Percentiles rank a stretch among this genome's conserved stretches.
Evolutionary conservation across 2,888 invertebrate genomes (phyloP).

Genomic region (Rhynchonema sp.): DNA sequence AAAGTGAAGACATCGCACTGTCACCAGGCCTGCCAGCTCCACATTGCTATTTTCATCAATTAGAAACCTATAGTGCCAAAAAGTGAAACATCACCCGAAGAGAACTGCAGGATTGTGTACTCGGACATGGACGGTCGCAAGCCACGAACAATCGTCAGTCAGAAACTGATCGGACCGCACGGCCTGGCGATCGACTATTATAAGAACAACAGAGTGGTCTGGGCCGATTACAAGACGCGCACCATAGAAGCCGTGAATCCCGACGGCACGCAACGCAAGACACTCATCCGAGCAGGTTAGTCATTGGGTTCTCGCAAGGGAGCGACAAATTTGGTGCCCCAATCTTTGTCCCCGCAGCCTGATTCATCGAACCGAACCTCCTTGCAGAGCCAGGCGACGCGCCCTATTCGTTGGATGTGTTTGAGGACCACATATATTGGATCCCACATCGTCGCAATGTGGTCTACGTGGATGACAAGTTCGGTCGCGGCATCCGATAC

Average conservation of each 20-base stretch:
- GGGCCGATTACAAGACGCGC: conserved; percentile 82
- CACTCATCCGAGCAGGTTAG: conserved; percentile 25
- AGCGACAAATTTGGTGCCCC: too few relatives aligned
- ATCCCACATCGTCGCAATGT: conserved; percentile 71
- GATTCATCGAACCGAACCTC: too few relatives aligned
- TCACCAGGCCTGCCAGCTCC: too few relatives aligned
- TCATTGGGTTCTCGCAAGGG: too few relatives aligned
- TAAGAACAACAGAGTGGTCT: conserved; percentile 72
- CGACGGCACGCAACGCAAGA: conserved; percentile 54
- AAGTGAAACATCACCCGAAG: conserved; percentile 23
- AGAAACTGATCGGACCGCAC: conserved; percentile 58
- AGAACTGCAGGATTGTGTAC: conserved; percentile 50
- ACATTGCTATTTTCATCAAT: too few relatives aligned
- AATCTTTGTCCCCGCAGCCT: too few relatives aligned
- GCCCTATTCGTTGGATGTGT: conserved; percentile 50
- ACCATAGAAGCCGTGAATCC: conserved; percentile 58
- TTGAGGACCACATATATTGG: conserved; percentile 81
- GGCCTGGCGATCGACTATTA: conserved; percentile 73
- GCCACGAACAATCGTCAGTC: conserved; percentile 37
- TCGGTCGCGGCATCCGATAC: conserved; percentile 75
- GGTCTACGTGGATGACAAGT: conserved; percentile 74
- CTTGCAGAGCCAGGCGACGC: too few relatives aligned
- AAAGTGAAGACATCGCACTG: too few relatives aligned
- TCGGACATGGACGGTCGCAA: conserved; percentile 73
- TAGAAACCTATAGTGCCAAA: too few relatives aligned